Evolutionary conservation across 1,140 invertebrate genomes (phyloP).

Genomic region (Drosophila malerkotliana): DNA sequence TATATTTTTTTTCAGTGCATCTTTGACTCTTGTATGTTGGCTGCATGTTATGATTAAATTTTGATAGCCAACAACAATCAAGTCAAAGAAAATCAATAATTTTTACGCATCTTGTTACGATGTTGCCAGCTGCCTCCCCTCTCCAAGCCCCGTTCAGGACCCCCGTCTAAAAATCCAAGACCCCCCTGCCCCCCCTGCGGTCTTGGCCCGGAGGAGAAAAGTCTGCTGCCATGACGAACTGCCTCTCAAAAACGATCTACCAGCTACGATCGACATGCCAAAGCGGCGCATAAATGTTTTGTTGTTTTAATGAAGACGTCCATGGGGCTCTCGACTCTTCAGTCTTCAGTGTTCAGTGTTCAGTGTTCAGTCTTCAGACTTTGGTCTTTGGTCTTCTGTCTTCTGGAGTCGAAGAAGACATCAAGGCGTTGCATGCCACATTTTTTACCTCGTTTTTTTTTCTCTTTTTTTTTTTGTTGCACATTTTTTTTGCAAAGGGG

Average conservation of each 20-base stretch:
- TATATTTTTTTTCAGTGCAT: conserved; percentile 1
- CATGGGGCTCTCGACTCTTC: conserved; percentile 35
- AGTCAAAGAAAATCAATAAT: conserved; percentile 83
- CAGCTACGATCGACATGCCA: conserved; percentile 66
- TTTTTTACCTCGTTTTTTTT: conserved; percentile 57
- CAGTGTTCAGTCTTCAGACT: conserved; percentile 3
- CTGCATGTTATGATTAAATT: conserved; percentile 82
- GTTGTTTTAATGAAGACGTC: conserved; percentile 83
- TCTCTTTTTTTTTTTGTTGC: conserved; percentile 27
- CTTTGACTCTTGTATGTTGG: conserved; percentile 8
- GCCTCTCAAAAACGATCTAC: conserved; percentile 43
- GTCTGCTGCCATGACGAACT: conserved; percentile 51
- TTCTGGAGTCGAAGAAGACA: conserved; percentile 60
- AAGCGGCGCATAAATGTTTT: conserved; percentile 83
- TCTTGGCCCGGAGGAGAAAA: neutral
- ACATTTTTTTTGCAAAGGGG: conserved; percentile 59
- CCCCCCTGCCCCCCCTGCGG: neutral
- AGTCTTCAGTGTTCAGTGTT: conserved; percentile 9
- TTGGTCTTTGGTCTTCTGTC: conserved; percentile 1
- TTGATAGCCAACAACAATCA: conserved; percentile 83
- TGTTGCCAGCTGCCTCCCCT: conserved; percentile 33
- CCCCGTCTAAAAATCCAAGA: too few relatives aligned
- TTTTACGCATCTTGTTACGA: conserved; percentile 83
- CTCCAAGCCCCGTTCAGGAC: too few relatives aligned
- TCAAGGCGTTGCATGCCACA: conserved; percentile 81